A percentile compares a stretch with the other conserved stretches of the same genome.
Conservation (phyloP, 2,797 vertebrate genomes). For the Pantherophis vulpinus region DNA sequence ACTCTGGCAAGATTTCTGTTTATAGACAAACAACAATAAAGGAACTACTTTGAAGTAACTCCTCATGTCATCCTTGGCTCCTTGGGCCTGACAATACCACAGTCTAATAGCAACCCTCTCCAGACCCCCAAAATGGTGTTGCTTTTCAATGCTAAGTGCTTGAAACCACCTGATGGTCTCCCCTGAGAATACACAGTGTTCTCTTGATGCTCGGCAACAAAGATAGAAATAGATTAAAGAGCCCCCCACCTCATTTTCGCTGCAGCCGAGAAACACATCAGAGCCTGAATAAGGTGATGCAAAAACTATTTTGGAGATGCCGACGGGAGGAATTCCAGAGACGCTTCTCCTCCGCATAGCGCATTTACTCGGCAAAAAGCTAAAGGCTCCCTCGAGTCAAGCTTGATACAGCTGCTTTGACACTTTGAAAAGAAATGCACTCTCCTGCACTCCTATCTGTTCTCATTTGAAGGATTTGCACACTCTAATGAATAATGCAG, state of each 20-base stretch:
- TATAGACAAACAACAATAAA: background rate
- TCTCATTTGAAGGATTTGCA: background rate
- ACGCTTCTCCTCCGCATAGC: background rate
- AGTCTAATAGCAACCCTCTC: background rate
- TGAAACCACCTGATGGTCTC: background rate
- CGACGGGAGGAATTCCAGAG: background rate
- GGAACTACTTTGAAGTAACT: background rate
- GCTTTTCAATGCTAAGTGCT: background rate
- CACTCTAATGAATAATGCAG: background rate
- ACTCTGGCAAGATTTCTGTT: background rate
- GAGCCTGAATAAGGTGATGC: background rate
- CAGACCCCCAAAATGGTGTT: background rate
- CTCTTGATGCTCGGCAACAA: background rate
- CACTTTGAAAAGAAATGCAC: background rate
- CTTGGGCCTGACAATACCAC: background rate
- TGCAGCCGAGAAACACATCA: background rate
- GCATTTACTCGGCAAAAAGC: background rate
- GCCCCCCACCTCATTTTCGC: background rate
- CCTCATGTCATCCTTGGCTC: background rate
- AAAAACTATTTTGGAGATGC: background rate
- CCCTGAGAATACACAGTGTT: background rate
- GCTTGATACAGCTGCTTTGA: background rate
- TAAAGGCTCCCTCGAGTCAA: background rate
- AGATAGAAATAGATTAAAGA: background rate
- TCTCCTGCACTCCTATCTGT: background rate